These are phyloP conservation scores for Polypterus senegalus DNA, from an alignment of 2,113 vertebrate species.

Conservation along the genomic window DNA sequence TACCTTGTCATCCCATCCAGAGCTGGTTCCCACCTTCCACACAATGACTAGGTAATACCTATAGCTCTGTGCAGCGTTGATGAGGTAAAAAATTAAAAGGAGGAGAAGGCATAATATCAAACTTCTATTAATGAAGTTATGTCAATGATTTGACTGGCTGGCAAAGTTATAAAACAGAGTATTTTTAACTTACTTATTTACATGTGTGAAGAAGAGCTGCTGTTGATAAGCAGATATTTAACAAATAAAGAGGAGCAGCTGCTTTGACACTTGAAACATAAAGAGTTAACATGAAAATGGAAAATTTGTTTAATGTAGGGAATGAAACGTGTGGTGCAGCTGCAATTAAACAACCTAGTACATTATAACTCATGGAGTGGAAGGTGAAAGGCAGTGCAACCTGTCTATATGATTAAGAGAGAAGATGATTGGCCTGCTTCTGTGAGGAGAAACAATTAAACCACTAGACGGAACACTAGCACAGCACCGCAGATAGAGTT, in stretches of 20 bases:
- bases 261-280: background rate
- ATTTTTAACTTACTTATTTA: no score
- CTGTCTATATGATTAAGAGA: background rate
- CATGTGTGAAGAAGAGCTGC: no score
- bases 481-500: constrained; percentile 29
- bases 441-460: constrained; percentile 31
- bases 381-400: background rate
- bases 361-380: background rate
- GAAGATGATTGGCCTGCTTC: background rate
- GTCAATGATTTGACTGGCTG: no score
- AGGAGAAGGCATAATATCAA: no score
- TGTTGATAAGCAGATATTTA: constrained; percentile 4
- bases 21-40: no score
- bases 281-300: background rate
- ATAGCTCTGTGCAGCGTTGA: no score
- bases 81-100: no score
- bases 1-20: no score
- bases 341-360: constrained; percentile 1
- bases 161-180: no score
- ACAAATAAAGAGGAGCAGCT: background rate
- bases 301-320: background rate
- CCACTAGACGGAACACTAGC: constrained; percentile 41
- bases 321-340: background rate
- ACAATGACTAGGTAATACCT: no score
- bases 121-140: no score